phyloP scores from a whole-genome alignment of 2,113 vertebrate species.

The Ariopsis seemanni region DNA sequence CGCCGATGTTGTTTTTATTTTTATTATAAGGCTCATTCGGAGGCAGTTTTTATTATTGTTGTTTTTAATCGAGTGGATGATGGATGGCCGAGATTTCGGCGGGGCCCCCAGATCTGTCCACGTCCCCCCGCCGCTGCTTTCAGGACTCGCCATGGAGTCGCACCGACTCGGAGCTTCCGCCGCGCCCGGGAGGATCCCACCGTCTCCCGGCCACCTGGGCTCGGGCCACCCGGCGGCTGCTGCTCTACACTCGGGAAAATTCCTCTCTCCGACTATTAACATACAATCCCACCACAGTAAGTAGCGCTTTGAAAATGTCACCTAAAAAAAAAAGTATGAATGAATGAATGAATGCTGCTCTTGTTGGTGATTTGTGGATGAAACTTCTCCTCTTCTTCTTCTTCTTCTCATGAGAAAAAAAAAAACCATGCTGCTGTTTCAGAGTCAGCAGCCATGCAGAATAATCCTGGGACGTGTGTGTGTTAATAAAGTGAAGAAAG shows the following conservation, averaged over 20 bases:
- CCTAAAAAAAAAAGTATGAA: neutral
- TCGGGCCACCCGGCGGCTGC: constrained; percentile 79
- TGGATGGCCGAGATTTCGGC: constrained; percentile 98
- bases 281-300: constrained; percentile 91
- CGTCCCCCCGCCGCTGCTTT: constrained; percentile 85
- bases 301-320: constrained; percentile 53
- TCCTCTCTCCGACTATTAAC: constrained; percentile 85
- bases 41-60: constrained; percentile 50
- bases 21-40: constrained; percentile 69
- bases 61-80: constrained; percentile 77
- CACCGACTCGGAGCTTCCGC: constrained; percentile 83
- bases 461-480: neutral
- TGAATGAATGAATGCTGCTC: neutral
- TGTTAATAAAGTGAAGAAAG: neutral
- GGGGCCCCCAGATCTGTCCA: constrained; percentile 90
- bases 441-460: neutral
- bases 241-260: constrained; percentile 84
- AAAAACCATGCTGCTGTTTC: neutral
- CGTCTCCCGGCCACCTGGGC: constrained; percentile 80
- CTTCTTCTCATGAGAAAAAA: neutral
- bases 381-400: constrained; percentile 2
- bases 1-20: no score
- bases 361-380: neutral
- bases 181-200: constrained; percentile 82
- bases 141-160: constrained; percentile 88